A percentile compares a stretch with the other conserved stretches of the same genome.
phyloP scores from a whole-genome alignment of 2,888 invertebrate genomes.

The Tubulanus polymorphus region DNA sequence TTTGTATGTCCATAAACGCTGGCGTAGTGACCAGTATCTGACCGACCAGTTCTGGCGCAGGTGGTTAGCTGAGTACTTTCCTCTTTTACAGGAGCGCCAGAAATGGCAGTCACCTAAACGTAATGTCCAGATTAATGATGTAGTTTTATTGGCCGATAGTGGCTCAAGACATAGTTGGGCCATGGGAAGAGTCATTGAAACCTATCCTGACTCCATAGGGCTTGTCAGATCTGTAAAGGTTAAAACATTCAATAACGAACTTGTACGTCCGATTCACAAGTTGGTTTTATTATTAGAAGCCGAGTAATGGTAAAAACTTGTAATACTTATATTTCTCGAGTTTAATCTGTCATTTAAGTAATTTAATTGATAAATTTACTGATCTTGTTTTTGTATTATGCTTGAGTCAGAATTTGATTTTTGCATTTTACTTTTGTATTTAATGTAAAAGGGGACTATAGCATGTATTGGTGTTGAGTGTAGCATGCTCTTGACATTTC shows the following conservation, averaged over 20 bases:
- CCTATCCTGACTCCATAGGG: neutral
- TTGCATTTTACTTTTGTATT: too few relatives aligned
- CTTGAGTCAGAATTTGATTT: too few relatives aligned
- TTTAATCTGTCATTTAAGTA: too few relatives aligned
- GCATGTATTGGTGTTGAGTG: too few relatives aligned
- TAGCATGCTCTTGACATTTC: too few relatives aligned
- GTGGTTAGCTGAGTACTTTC: conserved; percentile 9
- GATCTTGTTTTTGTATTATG: too few relatives aligned
- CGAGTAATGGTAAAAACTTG: too few relatives aligned
- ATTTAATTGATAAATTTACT: too few relatives aligned
- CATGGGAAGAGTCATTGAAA: neutral
- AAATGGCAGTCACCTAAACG: neutral
- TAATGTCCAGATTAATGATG: conserved; percentile 1
- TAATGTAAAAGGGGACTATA: too few relatives aligned
- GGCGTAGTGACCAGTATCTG: conserved; percentile 6
- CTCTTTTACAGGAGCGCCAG: neutral
- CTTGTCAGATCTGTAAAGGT: conserved; percentile 3
- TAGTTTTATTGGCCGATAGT: conserved; percentile 4
- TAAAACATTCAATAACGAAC: neutral
- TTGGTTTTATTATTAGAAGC: conserved; percentile 12
- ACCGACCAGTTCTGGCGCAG: conserved; percentile 8
- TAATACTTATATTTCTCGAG: too few relatives aligned
- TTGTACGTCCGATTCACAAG: conserved; percentile 18
- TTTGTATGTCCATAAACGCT: neutral
- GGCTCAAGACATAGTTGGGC: neutral